phyloP scores from a whole-genome alignment of 2,113 vertebrate genomes.

The Barnardius zonarius region DNA sequence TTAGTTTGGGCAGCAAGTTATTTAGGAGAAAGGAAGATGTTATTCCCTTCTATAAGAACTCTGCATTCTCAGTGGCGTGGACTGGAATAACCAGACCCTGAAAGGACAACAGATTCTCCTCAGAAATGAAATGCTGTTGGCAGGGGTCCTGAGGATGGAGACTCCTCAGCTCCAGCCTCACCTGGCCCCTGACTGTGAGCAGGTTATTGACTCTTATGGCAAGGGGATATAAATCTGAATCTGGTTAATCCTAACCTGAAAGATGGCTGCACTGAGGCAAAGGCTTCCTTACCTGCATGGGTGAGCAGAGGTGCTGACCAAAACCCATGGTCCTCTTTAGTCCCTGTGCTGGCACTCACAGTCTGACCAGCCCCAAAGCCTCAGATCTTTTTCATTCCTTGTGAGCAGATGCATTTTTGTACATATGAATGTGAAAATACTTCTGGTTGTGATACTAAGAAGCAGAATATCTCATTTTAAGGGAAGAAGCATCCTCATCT shows the following conservation, averaged over 20 bases:
- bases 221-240: not conserved
- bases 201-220: not conserved
- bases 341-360: not conserved
- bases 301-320: not conserved
- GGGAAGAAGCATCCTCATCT: not conserved
- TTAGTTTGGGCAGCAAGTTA: not conserved
- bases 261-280: not conserved
- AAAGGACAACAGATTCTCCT: not conserved
- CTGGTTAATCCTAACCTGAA: not conserved
- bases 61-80: not conserved
- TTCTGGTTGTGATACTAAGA: not conserved
- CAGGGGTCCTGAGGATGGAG: not conserved
- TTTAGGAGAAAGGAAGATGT: not conserved
- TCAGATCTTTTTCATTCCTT: not conserved
- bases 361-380: not conserved
- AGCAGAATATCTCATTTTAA: not conserved
- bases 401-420: not conserved
- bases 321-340: not conserved
- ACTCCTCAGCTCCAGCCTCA: not conserved
- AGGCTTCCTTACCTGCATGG: not conserved
- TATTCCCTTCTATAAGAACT: not conserved
- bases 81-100: not conserved
- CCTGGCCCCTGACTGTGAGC: not conserved
- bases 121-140: not conserved
- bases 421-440: not conserved